Conservation (phyloP, 2,797 vertebrate genomes). For the Neoniphon sammara region DNA sequence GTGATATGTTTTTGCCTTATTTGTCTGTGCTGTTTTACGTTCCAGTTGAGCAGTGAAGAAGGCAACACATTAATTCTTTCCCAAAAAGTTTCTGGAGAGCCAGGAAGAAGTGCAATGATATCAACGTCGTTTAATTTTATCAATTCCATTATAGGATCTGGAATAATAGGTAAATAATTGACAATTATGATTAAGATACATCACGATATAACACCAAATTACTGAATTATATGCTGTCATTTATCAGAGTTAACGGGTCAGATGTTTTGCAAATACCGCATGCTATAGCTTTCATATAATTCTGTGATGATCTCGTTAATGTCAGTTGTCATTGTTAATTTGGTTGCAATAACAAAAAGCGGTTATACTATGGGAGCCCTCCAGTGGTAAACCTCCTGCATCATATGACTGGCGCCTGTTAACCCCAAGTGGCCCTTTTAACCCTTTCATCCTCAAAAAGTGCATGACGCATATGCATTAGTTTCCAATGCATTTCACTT, state of each 20-base stretch:
- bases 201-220: background rate
- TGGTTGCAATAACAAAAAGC: constrained; percentile 43
- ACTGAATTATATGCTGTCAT: background rate
- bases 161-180: constrained; percentile 88
- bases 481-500: background rate
- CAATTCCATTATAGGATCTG: constrained; percentile 96
- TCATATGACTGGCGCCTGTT: constrained; percentile 79
- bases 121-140: constrained; percentile 93
- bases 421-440: constrained; percentile 32
- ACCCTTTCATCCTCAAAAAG: constrained; percentile 48
- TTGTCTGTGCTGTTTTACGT: background rate
- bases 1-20: background rate
- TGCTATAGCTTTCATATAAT: background rate
- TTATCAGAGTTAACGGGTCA: too few species aligned
- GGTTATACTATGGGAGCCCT: constrained; percentile 40
- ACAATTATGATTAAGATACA: background rate
- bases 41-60: constrained; percentile 81
- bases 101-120: constrained; percentile 76
- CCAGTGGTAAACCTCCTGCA: constrained; percentile 37
- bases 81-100: constrained; percentile 41
- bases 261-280: too few species aligned
- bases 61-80: constrained; percentile 77
- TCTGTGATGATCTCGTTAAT: constrained; percentile 1
- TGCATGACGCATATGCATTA: background rate
- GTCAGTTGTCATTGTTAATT: background rate